Evolutionary conservation across 1,140 invertebrate genomes (phyloP), one percentile per base, ranked within the genome.

Genomic region (Heterodera carotae): DNA sequence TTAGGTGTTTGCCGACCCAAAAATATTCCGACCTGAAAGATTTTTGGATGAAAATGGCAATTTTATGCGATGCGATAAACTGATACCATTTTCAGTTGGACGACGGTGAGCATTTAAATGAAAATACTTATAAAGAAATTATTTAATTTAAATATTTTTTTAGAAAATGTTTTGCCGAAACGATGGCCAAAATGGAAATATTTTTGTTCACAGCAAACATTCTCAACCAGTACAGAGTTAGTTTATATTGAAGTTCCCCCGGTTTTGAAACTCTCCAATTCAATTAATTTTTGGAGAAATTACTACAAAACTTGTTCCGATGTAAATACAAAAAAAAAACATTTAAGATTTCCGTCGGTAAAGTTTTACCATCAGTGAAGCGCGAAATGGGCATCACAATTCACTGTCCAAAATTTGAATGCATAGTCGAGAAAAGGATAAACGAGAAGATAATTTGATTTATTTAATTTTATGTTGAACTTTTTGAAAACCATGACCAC

Each of bases 161-260:
- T 66, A 75, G 76, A 76, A 75, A 77, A 76, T 96, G 94, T 84
- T 89, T 96, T 8, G 94, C 94, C 7, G 93, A 96, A 83, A 91
- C 93, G 0, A 88, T 96, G 69, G 94, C 94, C 0, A 90, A 92
- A 27, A 94, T 94, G 92, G 94, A 96, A 87, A 89, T 95, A 64
- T 95, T 94, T 88, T 90, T 94, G 48, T 94, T 95, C 89, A 93
- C 95, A 85, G 90, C 93, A 4, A 92, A 91, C 53, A 89, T 95
- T 76, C 90, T 95, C 84, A 94, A 96, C 86, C 91, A 91, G 31
- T 96, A 76, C 34, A 71, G 25, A 25, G 64, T 74, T 7, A 27
- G 25, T 34, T 56, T 31, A 31, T n/a, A n/a, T n/a, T n/a, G n/a
- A n/a, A n/a, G n/a, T n/a, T n/a, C n/a, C n/a, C n/a, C n/a, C n/a